These are phyloP conservation scores for Xenopus petersii DNA, from an alignment of 2,797 vertebrate species.

Conservation along the genomic window DNA sequence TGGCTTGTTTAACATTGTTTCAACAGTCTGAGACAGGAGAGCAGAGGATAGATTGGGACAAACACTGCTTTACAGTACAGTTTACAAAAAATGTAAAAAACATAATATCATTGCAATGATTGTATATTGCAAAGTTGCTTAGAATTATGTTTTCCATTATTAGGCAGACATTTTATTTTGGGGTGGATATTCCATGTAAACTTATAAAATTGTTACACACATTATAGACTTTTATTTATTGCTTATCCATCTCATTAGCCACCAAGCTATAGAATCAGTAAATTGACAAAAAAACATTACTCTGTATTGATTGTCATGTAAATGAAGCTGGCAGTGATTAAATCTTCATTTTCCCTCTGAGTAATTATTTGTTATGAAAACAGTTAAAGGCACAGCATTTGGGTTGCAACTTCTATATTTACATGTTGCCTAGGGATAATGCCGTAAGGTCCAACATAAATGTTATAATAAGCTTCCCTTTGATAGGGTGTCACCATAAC, in stretches of 20 bases:
- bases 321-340: background rate
- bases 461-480: slow-evolving; percentile 14
- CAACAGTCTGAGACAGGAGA: no score
- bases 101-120: no score
- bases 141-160: no score
- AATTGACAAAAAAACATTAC: background rate
- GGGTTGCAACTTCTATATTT: slow-evolving; percentile 20
- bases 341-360: background rate
- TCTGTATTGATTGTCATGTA: slow-evolving; percentile 8
- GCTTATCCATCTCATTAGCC: background rate
- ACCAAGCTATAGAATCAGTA: background rate
- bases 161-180: no score
- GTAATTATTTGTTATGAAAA: slow-evolving; percentile 14
- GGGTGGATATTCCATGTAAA: no score
- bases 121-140: no score
- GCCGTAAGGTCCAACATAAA: background rate
- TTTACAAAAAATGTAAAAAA: no score
- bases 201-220: no score
- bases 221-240: no score
- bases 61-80: no score
- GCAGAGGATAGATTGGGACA: no score
- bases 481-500: slow-evolving; percentile 36
- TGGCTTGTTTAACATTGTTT: no score
- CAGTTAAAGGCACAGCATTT: slow-evolving; percentile 1
- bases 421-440: slow-evolving; percentile 33